Percentiles rank a stretch among this genome's conserved stretches.
Conservation (phyloP, 2,113 vertebrate genomes). For the Cyanocitta stelleri region DNA sequence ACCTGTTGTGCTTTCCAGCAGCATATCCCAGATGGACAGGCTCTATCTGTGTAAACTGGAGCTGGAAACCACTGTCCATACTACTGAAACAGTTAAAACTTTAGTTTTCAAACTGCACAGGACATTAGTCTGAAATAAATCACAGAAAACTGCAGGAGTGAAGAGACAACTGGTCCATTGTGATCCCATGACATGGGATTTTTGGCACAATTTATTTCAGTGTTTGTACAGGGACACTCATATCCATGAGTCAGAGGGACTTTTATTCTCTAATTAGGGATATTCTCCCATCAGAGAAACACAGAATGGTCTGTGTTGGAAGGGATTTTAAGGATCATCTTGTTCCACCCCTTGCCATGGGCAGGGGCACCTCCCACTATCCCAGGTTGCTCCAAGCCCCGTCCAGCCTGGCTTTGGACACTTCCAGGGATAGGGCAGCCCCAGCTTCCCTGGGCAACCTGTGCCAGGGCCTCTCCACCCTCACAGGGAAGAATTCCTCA, state of each 20-base stretch:
- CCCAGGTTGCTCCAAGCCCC: background rate
- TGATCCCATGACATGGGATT: background rate
- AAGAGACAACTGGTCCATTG: background rate
- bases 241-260: background rate
- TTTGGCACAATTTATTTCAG: background rate
- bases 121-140: background rate
- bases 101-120: background rate
- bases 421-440: background rate
- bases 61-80: background rate
- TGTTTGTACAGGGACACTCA: background rate
- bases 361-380: background rate
- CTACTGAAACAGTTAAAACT: background rate
- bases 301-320: background rate
- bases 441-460: background rate
- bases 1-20: background rate
- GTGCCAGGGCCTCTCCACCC: background rate
- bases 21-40: background rate
- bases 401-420: background rate
- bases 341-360: fast-evolving
- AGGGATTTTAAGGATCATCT: background rate
- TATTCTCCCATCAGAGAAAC: background rate
- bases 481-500: background rate
- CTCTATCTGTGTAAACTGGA: background rate
- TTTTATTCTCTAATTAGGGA: background rate
- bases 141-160: background rate